These are phyloP conservation scores for Cheilosia grossa DNA, from an alignment of 2,888 invertebrate genomes.

Conservation along the genomic window DNA sequence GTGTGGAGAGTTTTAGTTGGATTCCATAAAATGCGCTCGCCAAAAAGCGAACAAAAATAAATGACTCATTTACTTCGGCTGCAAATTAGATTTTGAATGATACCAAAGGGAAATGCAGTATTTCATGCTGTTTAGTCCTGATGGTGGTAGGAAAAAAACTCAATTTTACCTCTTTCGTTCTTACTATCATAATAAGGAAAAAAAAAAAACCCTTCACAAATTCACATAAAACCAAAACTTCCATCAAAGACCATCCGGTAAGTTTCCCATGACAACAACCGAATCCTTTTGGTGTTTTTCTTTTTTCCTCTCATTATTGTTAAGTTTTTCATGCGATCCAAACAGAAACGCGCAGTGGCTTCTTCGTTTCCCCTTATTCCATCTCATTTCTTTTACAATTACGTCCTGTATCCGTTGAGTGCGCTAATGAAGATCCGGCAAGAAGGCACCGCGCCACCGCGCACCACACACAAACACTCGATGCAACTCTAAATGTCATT, in stretches of 20 bases:
- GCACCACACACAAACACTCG: slow-evolving; percentile 49
- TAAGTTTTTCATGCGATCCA: slow-evolving; percentile 22
- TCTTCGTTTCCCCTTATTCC: slow-evolving; percentile 26
- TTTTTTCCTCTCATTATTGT: slow-evolving; percentile 37
- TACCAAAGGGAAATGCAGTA: not conserved
- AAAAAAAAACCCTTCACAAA: slow-evolving; percentile 4
- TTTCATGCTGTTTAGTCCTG: not conserved
- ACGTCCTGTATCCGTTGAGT: slow-evolving; percentile 55
- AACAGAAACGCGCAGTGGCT: slow-evolving; percentile 14
- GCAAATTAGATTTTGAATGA: slow-evolving; percentile 34
- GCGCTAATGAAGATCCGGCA: slow-evolving; percentile 74
- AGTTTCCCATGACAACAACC: slow-evolving; percentile 29
- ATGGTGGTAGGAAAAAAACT: not conserved
- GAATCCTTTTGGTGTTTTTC: slow-evolving; percentile 10
- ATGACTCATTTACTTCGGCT: not conserved
- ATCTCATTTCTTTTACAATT: slow-evolving; percentile 45
- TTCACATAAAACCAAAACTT: slow-evolving; percentile 32
- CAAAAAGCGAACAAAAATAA: not conserved
- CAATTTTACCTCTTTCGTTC: not conserved
- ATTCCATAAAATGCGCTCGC: too few species aligned
- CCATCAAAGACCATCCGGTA: slow-evolving; percentile 61
- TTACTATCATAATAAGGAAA: slow-evolving; percentile 4
- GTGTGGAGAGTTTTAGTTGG: not conserved
- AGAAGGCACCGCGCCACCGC: slow-evolving; percentile 36
- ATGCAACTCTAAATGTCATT: slow-evolving; percentile 64